A percentile compares a stretch with the other conserved stretches of the same genome.
phyloP scores from a whole-genome alignment of 1,140 invertebrate genomes.

The Caerostris extrusa region DNA sequence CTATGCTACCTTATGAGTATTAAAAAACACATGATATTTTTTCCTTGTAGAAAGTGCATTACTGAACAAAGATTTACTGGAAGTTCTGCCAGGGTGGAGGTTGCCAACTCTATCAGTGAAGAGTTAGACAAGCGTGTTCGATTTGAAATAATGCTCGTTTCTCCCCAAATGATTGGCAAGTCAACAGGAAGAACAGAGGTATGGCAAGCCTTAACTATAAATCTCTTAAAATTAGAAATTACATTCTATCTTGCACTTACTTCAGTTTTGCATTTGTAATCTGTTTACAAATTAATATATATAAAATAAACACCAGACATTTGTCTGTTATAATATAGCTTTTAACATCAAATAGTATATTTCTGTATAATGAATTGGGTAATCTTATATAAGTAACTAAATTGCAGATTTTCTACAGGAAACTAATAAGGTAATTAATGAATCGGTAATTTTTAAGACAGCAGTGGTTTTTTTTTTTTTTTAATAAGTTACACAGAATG shows the following conservation, averaged over 20 bases:
- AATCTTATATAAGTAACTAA: too few relatives aligned
- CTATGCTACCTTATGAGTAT: too few relatives aligned
- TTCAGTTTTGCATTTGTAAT: too few relatives aligned
- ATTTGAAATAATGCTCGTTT: constrained; percentile 85
- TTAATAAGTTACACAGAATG: too few relatives aligned
- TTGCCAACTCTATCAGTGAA: constrained; percentile 85
- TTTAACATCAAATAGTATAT: not conserved
- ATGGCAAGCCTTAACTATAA: not conserved
- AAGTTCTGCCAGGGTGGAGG: constrained; percentile 85
- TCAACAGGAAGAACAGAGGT: constrained; percentile 83
- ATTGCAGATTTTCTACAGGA: too few relatives aligned
- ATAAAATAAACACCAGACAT: too few relatives aligned
- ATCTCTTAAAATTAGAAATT: not conserved
- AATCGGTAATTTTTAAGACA: too few relatives aligned
- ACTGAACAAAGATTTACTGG: constrained; percentile 84
- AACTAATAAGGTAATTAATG: too few relatives aligned
- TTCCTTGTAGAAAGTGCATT: constrained; percentile 82
- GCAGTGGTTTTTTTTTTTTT: too few relatives aligned
- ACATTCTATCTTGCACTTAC: too few relatives aligned
- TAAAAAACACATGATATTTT: not conserved
- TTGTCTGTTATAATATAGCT: not conserved
- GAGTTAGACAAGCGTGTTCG: constrained; percentile 84
- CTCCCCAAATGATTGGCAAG: constrained; percentile 84
- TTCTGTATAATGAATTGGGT: too few relatives aligned
- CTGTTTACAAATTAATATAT: too few relatives aligned